Evolutionary conservation across 2,797 vertebrate genomes (phyloP).

Genomic region (Galagoides demidoff): DNA sequence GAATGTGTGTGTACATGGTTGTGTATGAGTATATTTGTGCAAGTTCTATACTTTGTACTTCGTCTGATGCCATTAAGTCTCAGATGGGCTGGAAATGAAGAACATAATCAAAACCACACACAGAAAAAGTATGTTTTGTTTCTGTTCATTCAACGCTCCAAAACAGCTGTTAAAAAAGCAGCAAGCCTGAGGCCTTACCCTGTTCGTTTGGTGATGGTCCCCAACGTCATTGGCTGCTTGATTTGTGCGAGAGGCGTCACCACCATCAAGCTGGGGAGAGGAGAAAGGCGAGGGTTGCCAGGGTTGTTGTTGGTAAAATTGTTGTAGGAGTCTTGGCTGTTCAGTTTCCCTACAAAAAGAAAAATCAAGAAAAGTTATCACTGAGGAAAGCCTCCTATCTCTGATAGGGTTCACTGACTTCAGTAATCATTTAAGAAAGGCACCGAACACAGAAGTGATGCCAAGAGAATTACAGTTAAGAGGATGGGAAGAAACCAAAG

Average conservation of each 20-base stretch:
- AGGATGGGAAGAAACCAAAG: neutral
- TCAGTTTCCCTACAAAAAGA: slow-evolving; percentile 92
- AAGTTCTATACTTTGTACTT: neutral
- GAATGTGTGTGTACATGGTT: neutral
- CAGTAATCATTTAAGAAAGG: neutral
- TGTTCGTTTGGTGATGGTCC: slow-evolving; percentile 97
- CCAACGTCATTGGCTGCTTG: slow-evolving; percentile 98
- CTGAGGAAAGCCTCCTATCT: neutral
- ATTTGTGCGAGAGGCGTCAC: slow-evolving; percentile 97
- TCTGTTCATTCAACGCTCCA: neutral
- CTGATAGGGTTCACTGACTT: neutral
- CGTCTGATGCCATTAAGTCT: slow-evolving; percentile 48
- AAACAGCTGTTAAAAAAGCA: slow-evolving; percentile 31
- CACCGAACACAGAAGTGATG: neutral
- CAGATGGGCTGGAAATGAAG: slow-evolving; percentile 44
- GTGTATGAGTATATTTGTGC: neutral
- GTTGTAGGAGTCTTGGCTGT: slow-evolving; percentile 97
- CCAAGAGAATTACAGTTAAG: neutral
- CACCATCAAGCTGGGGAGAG: slow-evolving; percentile 94
- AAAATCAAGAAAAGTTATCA: slow-evolving; percentile 68
- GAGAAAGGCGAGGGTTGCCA: slow-evolving; percentile 95
- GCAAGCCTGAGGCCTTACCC: slow-evolving; percentile 90
- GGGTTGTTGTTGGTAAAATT: slow-evolving; percentile 98
- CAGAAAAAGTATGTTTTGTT: slow-evolving; percentile 18
- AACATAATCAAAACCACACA: slow-evolving; percentile 45